Evolutionary conservation across 2,888 invertebrate species (phyloP), one percentile per base, ranked within the genome.

Genomic region (Creontiades dilutus): DNA sequence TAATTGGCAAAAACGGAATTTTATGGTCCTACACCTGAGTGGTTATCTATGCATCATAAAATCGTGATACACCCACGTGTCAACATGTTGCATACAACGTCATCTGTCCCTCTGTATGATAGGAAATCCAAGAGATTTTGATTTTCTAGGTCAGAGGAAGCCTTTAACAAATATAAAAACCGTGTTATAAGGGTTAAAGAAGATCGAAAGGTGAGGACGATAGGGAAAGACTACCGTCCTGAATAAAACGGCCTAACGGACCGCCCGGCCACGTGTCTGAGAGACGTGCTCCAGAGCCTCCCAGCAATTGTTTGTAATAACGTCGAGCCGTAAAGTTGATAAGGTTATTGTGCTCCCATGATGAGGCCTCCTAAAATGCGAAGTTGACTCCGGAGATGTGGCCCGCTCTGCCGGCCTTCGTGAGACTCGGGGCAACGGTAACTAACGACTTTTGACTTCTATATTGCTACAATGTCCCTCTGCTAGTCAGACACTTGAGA

Each of bases 281-380:
- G 52, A 48, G 82, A 82, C 82, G 82, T 82, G 82, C 82, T 82
- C 47, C 82, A 7, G 23, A 16, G 82, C 4, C 82, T 52, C 7
- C 47, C 82, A 27, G 86, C 86, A 86, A 86, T 86, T 86, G 86
- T 75, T 86, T 86, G 86, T 86, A 86, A 86, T 86, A 75, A 86
- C 82, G 82, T 37, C 78, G 46, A 81, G 81, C 81, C 28, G 89
- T 89, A 89, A 89, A 89, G 55, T 89, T 89, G 81, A 89, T 81
- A 81, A 80, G 81, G 80, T 81, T 89, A 89, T 89, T 89, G 89
- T 89, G 75, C 89, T 37, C 75, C 52, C 86, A 86, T 86, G 61
- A 86, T 68, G 68, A 61, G 61, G 46, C 86, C 86, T 16, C 52
- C 48, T 82, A 82, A 82, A 82, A 82, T 82, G 82, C 82, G 82